phyloP scores from a whole-genome alignment of 2,797 vertebrate genomes.

The Danio kyathit region DNA sequence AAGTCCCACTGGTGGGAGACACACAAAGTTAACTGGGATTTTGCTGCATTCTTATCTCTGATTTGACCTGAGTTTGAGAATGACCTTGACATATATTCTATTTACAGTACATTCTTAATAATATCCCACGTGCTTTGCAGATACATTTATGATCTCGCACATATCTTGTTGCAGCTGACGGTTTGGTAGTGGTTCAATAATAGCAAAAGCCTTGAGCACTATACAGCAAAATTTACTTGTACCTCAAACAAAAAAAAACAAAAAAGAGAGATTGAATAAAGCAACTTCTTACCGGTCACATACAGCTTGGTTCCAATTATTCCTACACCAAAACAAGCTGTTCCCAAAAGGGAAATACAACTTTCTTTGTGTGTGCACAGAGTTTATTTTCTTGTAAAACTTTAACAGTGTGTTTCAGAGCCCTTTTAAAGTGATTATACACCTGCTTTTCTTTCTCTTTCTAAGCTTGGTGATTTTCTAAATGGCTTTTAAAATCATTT shows the following conservation, averaged over 20 bases:
- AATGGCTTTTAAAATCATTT: background rate
- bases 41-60: background rate
- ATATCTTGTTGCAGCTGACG: constrained; percentile 20
- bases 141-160: background rate
- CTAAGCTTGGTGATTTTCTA: constrained; percentile 10
- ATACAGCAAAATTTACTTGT: background rate
- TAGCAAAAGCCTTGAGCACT: constrained; percentile 3
- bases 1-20: constrained; percentile 11
- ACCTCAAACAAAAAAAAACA: background rate
- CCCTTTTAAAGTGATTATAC: constrained; percentile 18
- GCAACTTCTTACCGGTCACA: background rate
- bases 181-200: background rate
- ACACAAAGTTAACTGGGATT: constrained; percentile 20
- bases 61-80: constrained; percentile 14
- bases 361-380: background rate
- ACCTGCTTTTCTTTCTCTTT: constrained; percentile 15
- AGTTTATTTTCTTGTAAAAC: constrained; percentile 18
- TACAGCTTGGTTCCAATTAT: constrained; percentile 12
- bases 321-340: background rate
- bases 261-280: background rate
- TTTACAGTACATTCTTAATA: background rate
- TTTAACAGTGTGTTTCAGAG: constrained; percentile 28
- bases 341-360: background rate
- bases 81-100: constrained; percentile 18
- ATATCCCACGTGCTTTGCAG: background rate